These are phyloP conservation scores for Scaptomyza graminum DNA, from an alignment of 1,140 invertebrate genomes.

Conservation along the genomic window DNA sequence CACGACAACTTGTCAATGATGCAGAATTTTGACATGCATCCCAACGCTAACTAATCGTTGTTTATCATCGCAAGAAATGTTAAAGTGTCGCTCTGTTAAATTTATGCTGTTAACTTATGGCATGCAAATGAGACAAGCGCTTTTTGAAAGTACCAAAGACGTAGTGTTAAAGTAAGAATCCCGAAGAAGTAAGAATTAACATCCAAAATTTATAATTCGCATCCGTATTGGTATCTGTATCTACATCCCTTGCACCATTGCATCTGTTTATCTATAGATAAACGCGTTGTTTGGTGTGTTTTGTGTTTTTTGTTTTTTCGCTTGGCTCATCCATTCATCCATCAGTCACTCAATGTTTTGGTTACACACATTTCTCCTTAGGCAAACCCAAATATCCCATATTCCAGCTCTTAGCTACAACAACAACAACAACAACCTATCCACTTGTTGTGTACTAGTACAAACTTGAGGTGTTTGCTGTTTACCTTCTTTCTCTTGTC, in stretches of 20 bases:
- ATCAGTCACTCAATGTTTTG: conserved; percentile 66
- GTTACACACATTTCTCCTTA: conserved; percentile 62
- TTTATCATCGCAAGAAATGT: conserved; percentile 22
- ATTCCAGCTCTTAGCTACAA: conserved; percentile 1
- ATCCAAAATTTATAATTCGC: conserved; percentile 14
- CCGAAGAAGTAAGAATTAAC: too few relatives aligned
- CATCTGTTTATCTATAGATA: conserved; percentile 64
- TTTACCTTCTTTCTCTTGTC: conserved; percentile 59
- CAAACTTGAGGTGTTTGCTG: conserved; percentile 64
- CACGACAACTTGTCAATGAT: conserved; percentile 46
- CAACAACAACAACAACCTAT: conserved; percentile 41
- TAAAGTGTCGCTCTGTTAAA: conserved; percentile 1
- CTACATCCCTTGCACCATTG: conserved; percentile 32
- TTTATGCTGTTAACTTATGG: conserved; percentile 5
- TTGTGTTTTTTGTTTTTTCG: conserved; percentile 34
- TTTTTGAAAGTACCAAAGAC: background rate
- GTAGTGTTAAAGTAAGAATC: too few relatives aligned
- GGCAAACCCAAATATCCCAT: conserved; percentile 46
- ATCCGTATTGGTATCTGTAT: background rate
- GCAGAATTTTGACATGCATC: conserved; percentile 24
- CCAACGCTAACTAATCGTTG: conserved; percentile 32
- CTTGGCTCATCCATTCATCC: conserved; percentile 33
- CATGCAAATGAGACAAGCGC: background rate
- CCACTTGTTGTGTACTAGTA: conserved; percentile 69
- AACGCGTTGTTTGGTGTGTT: conserved; percentile 49